A percentile compares a stretch with the other conserved stretches of the same genome.
Evolutionary conservation across 2,888 invertebrate genomes (phyloP).

Genomic region (Xanthorhoe spadicearia): DNA sequence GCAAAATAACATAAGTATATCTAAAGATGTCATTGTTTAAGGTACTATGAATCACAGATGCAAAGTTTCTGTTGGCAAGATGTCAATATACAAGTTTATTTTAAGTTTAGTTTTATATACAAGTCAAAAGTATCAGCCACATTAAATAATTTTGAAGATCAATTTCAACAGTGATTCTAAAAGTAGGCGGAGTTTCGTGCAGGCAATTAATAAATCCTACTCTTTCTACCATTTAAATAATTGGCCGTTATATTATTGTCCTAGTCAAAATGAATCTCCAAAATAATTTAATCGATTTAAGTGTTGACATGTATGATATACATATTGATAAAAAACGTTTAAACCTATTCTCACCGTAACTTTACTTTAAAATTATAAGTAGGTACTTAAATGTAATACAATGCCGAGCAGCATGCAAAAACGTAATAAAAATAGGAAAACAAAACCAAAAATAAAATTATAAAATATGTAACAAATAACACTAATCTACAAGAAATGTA

Average conservation of each 20-base stretch:
- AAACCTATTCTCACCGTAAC: slow-evolving; percentile 43
- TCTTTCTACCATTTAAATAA: slow-evolving; percentile 16
- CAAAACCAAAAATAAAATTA: slow-evolving; percentile 53
- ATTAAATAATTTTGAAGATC: slow-evolving; percentile 54
- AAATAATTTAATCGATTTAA: slow-evolving; percentile 48
- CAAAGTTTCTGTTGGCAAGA: slow-evolving; percentile 69
- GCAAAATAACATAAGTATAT: neutral
- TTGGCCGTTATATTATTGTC: slow-evolving; percentile 33
- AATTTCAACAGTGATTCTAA: slow-evolving; percentile 45
- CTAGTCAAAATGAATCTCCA: slow-evolving; percentile 58
- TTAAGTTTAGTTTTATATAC: slow-evolving; percentile 18
- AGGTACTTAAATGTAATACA: slow-evolving; percentile 31
- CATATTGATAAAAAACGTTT: slow-evolving; percentile 19
- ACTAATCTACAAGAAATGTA: slow-evolving; percentile 57
- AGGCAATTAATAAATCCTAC: slow-evolving; percentile 9
- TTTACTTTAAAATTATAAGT: slow-evolving; percentile 37
- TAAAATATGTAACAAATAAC: slow-evolving; percentile 59
- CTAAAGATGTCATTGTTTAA: slow-evolving; percentile 56
- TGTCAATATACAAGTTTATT: too few relatives aligned
- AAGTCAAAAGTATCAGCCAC: slow-evolving; percentile 1
- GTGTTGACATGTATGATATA: slow-evolving; percentile 13
- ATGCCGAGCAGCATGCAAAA: slow-evolving; percentile 70
- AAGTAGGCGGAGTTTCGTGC: slow-evolving; percentile 32
- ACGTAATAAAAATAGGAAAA: slow-evolving; percentile 51
- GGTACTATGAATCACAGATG: slow-evolving; percentile 74